These are phyloP conservation scores for Sciaenops ocellatus DNA, from an alignment of 2,797 vertebrate genomes.

Conservation along the genomic window DNA sequence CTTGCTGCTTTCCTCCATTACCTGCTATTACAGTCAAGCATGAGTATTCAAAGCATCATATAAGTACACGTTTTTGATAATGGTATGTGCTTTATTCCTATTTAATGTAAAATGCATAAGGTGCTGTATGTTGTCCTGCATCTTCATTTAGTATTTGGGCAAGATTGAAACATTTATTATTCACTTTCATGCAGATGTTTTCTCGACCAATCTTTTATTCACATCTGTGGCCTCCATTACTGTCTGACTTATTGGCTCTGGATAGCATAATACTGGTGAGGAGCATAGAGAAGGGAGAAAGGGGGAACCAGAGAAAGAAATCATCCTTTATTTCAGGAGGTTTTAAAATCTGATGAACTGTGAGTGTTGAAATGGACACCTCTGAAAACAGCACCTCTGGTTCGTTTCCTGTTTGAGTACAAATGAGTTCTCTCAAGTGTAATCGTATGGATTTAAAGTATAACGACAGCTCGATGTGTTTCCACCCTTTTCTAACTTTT, in stretches of 20 bases:
- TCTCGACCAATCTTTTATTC: not conserved
- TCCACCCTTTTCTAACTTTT: constrained; percentile 29
- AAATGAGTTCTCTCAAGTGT: constrained; percentile 23
- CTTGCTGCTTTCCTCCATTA: not conserved
- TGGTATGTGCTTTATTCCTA: not conserved
- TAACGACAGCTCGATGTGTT: constrained; percentile 20
- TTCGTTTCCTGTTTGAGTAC: constrained; percentile 2
- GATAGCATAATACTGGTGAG: not conserved
- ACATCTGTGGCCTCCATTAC: not conserved
- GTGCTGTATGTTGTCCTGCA: not conserved
- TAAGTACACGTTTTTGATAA: not conserved
- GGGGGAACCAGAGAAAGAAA: not conserved
- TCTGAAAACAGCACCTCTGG: constrained; percentile 10
- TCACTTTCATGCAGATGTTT: not conserved
- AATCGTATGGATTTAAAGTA: constrained; percentile 21
- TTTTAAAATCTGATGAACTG: constrained; percentile 11
- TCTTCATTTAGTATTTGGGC: not conserved
- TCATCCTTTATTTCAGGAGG: not conserved
- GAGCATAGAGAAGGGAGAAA: not conserved
- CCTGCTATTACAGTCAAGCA: not conserved
- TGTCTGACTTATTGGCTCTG: not conserved
- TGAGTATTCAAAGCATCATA: not conserved
- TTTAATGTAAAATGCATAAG: not conserved
- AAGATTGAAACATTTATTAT: not conserved
- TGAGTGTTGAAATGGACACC: constrained; percentile 2